A percentile compares a stretch with the other conserved stretches of the same genome.
Evolutionary conservation across 2,888 invertebrate species (phyloP).

Genomic region (Pseudoips prasinana): DNA sequence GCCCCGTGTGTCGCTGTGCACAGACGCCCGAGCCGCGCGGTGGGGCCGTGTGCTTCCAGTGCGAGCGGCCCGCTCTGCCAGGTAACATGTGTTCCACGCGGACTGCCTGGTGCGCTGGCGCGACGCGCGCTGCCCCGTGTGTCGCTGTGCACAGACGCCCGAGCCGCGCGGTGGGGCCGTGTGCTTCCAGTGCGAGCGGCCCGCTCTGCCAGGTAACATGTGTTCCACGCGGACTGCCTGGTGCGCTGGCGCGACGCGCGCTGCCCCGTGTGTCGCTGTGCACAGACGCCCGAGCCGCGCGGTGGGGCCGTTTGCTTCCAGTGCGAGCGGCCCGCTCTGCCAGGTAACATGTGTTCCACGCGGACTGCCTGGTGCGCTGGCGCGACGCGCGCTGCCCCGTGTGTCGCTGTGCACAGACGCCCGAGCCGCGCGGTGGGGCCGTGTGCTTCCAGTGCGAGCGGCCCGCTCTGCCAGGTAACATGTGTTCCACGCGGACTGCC

Average conservation of each 20-base stretch:
- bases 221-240: background rate
- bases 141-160: background rate
- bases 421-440: background rate
- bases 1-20: slow-evolving; percentile 97
- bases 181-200: slow-evolving; percentile 22
- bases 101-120: slow-evolving; percentile 1
- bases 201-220: slow-evolving; percentile 4
- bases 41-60: slow-evolving; percentile 84
- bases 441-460: background rate
- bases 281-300: background rate
- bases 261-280: background rate
- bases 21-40: slow-evolving; percentile 91
- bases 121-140: slow-evolving; percentile 1
- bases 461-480: background rate
- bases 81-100: background rate
- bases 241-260: slow-evolving; percentile 4
- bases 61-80: slow-evolving; percentile 21
- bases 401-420: background rate
- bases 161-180: background rate
- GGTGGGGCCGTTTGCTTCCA: background rate
- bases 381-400: slow-evolving; percentile 1
- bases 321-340: slow-evolving; percentile 25
- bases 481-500: background rate
- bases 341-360: background rate
- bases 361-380: background rate